phyloP scores from a whole-genome alignment of 2,797 vertebrate genomes.

The Anableps anableps region DNA sequence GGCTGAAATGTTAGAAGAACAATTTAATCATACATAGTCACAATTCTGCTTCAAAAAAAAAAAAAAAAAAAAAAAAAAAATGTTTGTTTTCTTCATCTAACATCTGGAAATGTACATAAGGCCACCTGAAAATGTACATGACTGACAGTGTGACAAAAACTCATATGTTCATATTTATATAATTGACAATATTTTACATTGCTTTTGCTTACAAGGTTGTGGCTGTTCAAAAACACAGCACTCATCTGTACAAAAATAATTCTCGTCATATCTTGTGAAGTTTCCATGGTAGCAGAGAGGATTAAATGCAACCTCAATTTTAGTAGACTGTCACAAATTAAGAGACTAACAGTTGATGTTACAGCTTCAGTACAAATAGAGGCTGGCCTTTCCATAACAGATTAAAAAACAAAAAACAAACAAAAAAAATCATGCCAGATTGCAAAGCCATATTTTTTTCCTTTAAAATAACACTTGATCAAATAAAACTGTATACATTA shows the following conservation, averaged over 20 bases:
- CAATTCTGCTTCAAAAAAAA: conserved; percentile 98
- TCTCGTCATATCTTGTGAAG: conserved; percentile 91
- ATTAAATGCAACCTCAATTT: conserved; percentile 81
- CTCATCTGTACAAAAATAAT: conserved; percentile 98
- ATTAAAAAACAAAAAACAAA: conserved; percentile 86
- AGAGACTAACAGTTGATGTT: conserved; percentile 90
- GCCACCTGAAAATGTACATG: conserved; percentile 99
- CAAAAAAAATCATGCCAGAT: conserved; percentile 69
- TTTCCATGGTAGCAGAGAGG: conserved; percentile 86
- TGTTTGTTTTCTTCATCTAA: conserved; percentile 84
- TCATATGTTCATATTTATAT: conserved; percentile 98
- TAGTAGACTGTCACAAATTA: conserved; percentile 83
- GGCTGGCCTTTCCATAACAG: conserved; percentile 87
- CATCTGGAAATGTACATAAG: conserved; percentile 99
- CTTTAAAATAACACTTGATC: conserved; percentile 93
- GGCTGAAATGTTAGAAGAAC: conserved; percentile 98
- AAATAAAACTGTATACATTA: conserved; percentile 99
- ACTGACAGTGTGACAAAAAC: conserved; percentile 97
- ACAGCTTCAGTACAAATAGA: conserved; percentile 94
- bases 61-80: conserved; percentile 56
- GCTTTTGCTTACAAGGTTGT: conserved; percentile 93
- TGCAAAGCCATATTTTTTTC: conserved; percentile 86
- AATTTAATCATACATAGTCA: conserved; percentile 99
- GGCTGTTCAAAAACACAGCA: conserved; percentile 98
- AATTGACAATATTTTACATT: conserved; percentile 99